These are phyloP conservation scores for Muscidifurax raptorellus DNA, from an alignment of 1,140 invertebrate species.

Conservation along the genomic window DNA sequence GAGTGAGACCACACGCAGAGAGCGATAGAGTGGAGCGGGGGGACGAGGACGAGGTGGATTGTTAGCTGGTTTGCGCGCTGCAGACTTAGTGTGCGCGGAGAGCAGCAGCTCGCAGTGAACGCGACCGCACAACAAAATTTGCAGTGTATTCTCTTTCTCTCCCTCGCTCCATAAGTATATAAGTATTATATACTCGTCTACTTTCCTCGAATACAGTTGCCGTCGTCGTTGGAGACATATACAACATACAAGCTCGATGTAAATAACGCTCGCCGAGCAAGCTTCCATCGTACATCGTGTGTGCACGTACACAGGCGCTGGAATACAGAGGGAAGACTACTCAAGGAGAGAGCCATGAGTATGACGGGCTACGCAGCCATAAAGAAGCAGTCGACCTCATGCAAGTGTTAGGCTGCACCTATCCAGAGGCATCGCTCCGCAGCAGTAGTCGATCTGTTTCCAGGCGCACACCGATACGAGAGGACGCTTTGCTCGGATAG, in stretches of 20 bases:
- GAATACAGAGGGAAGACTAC: not conserved
- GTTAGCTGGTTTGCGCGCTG: no score
- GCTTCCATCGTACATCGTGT: not conserved
- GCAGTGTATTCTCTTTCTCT: not conserved
- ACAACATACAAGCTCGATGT: not conserved
- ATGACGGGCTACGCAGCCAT: not conserved
- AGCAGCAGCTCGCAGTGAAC: not conserved
- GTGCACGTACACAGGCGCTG: not conserved
- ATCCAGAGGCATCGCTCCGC: not conserved
- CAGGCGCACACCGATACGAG: not conserved
- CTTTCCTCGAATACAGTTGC: not conserved
- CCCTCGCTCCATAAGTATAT: not conserved
- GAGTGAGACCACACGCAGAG: not conserved
- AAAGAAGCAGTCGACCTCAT: not conserved
- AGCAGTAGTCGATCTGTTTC: not conserved
- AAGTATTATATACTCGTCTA: not conserved
- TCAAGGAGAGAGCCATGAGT: not conserved
- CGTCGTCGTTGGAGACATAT: not conserved
- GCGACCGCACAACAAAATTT: not conserved
- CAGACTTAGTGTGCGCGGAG: not conserved
- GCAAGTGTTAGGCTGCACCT: not conserved
- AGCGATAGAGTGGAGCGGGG: not conserved
- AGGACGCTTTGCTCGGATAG: not conserved
- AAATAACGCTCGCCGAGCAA: not conserved
- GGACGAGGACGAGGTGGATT: not conserved